Percentiles rank a stretch among this genome's conserved stretches.
phyloP scores from a whole-genome alignment of 2,113 vertebrate genomes.

The Melanocharis versteri region DNA sequence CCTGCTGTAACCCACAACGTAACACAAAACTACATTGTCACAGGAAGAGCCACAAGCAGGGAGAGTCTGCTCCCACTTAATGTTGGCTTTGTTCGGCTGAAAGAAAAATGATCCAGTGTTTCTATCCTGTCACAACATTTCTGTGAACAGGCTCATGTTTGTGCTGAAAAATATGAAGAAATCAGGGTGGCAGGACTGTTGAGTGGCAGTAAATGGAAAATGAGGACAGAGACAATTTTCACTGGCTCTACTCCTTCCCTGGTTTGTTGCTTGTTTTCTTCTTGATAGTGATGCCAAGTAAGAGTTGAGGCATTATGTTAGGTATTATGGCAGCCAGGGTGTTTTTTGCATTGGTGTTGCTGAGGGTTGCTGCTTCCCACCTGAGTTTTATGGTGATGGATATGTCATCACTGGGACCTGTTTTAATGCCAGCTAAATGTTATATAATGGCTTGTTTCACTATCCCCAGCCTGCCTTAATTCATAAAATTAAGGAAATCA shows the following conservation, averaged over 20 bases:
- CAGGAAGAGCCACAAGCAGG: background rate
- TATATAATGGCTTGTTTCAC: slow-evolving; percentile 7
- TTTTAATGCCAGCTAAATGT: background rate
- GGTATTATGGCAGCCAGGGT: accelerated
- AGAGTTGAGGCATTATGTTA: background rate
- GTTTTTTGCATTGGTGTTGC: background rate
- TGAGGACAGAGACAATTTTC: background rate
- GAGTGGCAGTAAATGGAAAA: background rate
- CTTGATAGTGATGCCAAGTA: background rate
- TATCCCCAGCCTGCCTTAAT: background rate
- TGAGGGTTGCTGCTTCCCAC: background rate
- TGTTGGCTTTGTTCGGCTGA: accelerated
- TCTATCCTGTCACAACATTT: background rate
- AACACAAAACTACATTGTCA: background rate
- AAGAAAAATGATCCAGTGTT: background rate
- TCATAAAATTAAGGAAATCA: background rate
- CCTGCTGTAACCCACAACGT: accelerated
- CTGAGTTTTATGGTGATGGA: background rate
- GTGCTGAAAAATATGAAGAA: background rate
- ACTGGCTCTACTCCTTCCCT: background rate
- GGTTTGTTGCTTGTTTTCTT: background rate
- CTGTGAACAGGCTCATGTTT: background rate
- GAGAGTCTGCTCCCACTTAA: background rate
- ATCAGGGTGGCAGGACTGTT: background rate
- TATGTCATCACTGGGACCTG: background rate